Evolutionary conservation across 2,113 vertebrate genomes (phyloP).

Genomic region (Bos javanicus): DNA sequence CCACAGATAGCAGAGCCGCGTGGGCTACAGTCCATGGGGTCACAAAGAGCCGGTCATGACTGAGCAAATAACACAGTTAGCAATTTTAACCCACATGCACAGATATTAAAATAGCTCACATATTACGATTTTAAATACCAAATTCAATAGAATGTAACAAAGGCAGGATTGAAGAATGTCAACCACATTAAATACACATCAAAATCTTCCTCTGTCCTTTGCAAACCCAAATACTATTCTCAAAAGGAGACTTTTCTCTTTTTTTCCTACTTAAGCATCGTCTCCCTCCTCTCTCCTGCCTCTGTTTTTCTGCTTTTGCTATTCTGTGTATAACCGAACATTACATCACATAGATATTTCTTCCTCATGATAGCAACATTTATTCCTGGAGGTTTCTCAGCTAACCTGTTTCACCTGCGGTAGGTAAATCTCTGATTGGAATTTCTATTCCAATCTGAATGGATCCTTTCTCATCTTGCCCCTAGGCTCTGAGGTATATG

Average conservation of each 20-base stretch:
- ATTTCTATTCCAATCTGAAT: conserved; percentile 76
- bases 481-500: conserved; percentile 67
- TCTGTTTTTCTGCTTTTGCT: neutral
- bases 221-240: neutral
- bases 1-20: neutral
- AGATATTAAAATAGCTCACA: neutral
- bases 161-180: neutral
- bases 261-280: neutral
- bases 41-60: neutral
- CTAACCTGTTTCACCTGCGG: conserved; percentile 69
- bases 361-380: conserved; percentile 60
- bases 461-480: conserved; percentile 73
- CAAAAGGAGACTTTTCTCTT: neutral
- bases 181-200: neutral
- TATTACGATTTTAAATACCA: neutral
- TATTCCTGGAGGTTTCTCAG: conserved; percentile 66
- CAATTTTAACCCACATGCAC: neutral
- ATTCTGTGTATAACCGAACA: conserved; percentile 33
- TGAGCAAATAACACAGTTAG: neutral
- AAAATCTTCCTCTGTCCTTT: neutral
- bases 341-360: conserved; percentile 43
- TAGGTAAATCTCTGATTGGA: conserved; percentile 78
- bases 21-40: neutral
- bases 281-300: neutral
- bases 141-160: neutral